Conservation (phyloP, 2,797 vertebrate genomes). For the Petrocephalus sullivani region DNA sequence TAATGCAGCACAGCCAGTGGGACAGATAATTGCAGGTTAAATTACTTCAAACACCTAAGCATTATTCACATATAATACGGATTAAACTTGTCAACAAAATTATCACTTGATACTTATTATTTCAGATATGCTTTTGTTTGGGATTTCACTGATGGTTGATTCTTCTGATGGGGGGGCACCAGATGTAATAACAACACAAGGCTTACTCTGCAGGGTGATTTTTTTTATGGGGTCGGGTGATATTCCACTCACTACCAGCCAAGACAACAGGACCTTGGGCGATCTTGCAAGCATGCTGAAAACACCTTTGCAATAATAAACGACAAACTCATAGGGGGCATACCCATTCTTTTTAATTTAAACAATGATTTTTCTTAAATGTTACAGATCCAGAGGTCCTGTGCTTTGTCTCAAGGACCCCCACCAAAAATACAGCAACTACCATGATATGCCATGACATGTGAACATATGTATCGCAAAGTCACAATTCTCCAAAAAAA, state of each 20-base stretch:
- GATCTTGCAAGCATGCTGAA: neutral
- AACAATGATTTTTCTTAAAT: conserved; percentile 1
- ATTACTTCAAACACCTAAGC: neutral
- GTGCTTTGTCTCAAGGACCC: neutral
- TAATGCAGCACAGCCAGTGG: neutral
- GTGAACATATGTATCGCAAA: neutral
- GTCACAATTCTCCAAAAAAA: neutral
- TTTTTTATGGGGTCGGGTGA: neutral
- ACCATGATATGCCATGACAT: neutral
- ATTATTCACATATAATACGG: neutral
- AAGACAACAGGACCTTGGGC: conserved; percentile 10
- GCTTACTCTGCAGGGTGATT: neutral
- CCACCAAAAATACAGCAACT: neutral
- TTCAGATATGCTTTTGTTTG: conserved; percentile 6
- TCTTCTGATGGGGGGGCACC: neutral
- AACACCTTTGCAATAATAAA: neutral
- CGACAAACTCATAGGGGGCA: neutral
- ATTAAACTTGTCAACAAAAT: neutral
- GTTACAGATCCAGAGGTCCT: neutral
- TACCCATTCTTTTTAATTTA: neutral
- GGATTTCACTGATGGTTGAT: neutral
- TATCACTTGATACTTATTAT: neutral
- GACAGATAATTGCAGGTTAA: conserved; percentile 10
- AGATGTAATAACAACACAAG: conserved; percentile 23
- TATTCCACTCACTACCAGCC: neutral